A percentile compares a stretch with the other conserved stretches of the same genome.
Conservation (phyloP, 1,140 invertebrate genomes). For the Epicauta chinensis region DNA sequence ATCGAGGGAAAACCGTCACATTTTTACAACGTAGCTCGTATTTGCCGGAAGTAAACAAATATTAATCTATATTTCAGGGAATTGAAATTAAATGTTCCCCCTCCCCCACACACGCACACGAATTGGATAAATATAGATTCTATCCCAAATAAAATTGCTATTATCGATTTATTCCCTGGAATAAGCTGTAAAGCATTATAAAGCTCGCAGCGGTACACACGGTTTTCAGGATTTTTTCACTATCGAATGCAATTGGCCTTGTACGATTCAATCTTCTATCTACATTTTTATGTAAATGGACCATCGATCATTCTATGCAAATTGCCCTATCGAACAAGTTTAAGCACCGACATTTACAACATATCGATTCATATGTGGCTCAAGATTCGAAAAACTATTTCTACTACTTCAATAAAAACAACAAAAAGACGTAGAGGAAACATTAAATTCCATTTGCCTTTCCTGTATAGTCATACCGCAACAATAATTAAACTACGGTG, state of each 20-base stretch:
- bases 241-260: conserved; percentile 18
- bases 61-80: too few relatives aligned
- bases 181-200: too few relatives aligned
- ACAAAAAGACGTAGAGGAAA: neutral
- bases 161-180: too few relatives aligned
- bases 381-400: neutral
- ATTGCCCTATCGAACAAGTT: conserved; percentile 20
- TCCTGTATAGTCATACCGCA: neutral
- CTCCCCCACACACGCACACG: too few relatives aligned
- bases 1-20: too few relatives aligned
- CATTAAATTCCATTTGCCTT: neutral
- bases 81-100: too few relatives aligned
- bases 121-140: too few relatives aligned
- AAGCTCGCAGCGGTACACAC: too few relatives aligned
- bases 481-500: conserved; percentile 1
- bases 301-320: conserved; percentile 24
- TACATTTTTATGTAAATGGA: conserved; percentile 27
- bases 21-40: too few relatives aligned
- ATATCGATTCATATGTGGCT: conserved; percentile 21
- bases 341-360: conserved; percentile 25
- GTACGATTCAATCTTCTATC: conserved; percentile 22
- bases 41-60: too few relatives aligned
- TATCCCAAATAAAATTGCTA: too few relatives aligned
- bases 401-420: too few relatives aligned
- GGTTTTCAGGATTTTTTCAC: neutral